Evolutionary conservation across 1,140 invertebrate genomes (phyloP), one percentile per base, ranked within the genome.

Genomic region (Frieseomelitta varia): DNA sequence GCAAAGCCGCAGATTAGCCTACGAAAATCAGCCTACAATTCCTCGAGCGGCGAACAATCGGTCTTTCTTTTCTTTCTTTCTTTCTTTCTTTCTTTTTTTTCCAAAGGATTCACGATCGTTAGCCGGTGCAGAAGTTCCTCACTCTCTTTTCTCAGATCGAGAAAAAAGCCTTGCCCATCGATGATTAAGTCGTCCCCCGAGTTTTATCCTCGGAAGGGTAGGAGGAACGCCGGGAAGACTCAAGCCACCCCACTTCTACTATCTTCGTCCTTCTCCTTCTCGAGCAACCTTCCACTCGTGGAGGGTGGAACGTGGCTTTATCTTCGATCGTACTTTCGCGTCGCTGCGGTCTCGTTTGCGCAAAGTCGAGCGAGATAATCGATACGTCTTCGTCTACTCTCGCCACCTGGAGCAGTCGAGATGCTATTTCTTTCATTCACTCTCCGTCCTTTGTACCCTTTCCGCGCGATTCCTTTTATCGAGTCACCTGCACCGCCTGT

Each of bases 331-430:
- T 79, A 87, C 56, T 90, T 90, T 87, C 73, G 88, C 78, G 80
- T 67, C 85, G 85, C 81, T 90, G 89, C 81, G 89, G 88, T 90
- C 88, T 90, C 88, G 83, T 90, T 90, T 86, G 89, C 88, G 89
- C 88, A 90, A 90, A 90, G 89, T 88, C 88, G 79, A 83, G 78
- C 79, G 67, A 63, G 82, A 90, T 90, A 90, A 90, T 90, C 89
- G 89, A 90, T 90, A 90, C 85, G 88, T 90, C 88, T 90, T 90
- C 86, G 86, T 86, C 89, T 68, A 61, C 75, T 80, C 84, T 80
- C 89, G 84, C 84, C 88, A 81, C 76, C 88, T 82, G 76, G 77
- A 84, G 39, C 85, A 53, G 39, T n/a, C 65, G 83, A 47, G 80
- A 86, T 77, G 84, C 78, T 83, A 77, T 80, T 82, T 86, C 79